Evolutionary conservation across 2,888 invertebrate species (phyloP).

Genomic region (Rosalia funebris): DNA sequence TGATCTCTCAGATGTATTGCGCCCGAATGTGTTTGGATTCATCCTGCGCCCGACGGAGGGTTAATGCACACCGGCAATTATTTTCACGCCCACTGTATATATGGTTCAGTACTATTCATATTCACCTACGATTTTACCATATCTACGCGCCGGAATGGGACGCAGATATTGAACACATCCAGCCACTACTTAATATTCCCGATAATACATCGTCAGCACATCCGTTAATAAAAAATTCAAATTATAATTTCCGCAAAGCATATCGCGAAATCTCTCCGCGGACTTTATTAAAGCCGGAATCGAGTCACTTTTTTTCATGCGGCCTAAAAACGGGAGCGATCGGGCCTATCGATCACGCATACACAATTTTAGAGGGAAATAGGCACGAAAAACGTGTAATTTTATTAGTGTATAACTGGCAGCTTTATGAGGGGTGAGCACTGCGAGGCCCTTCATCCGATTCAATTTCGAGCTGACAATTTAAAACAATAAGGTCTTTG

Average conservation of each 20-base stretch:
- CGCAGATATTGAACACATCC: no score
- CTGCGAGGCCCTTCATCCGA: conserved; percentile 32
- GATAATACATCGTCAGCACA: not conserved
- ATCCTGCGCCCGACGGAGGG: no score
- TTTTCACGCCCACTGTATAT: no score
- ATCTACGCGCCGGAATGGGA: no score
- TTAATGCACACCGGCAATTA: no score
- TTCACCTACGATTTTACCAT: no score
- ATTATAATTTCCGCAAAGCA: not conserved
- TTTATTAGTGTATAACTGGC: conserved; percentile 39
- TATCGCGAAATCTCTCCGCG: not conserved
- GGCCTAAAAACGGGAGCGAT: not conserved
- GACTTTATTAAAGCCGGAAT: not conserved
- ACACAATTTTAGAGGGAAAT: conserved; percentile 1
- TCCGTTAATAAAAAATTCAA: not conserved
- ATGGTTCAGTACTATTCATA: no score
- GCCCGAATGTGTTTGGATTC: no score
- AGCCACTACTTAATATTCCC: no score
- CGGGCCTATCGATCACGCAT: conserved; percentile 2
- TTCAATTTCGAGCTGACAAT: conserved; percentile 41
- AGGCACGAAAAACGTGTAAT: conserved; percentile 21
- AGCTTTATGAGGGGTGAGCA: conserved; percentile 33
- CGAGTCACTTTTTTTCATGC: conserved; percentile 2
- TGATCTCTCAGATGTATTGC: no score
- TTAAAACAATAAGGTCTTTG: conserved; percentile 45